Evolutionary conservation across 2,113 vertebrate species (phyloP).

Genomic region (Anas platyrhynchos): DNA sequence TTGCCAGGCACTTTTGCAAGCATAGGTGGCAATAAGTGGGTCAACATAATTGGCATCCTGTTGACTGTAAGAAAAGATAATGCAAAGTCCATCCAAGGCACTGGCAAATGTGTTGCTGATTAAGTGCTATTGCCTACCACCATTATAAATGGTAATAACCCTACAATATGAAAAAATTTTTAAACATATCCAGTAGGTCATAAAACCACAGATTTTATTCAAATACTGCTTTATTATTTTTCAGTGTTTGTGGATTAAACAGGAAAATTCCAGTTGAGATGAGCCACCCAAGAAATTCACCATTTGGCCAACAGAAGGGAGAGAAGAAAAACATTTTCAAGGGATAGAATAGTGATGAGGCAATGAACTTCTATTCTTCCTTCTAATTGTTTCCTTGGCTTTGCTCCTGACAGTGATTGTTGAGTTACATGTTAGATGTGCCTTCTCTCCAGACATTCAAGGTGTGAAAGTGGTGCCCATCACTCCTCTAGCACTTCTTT

Average conservation of each 20-base stretch:
- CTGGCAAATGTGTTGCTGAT: background rate
- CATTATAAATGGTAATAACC: background rate
- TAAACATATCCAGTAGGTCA: background rate
- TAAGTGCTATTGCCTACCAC: background rate
- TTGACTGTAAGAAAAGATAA: background rate
- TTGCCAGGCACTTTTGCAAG: background rate
- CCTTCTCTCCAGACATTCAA: background rate
- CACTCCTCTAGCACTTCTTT: background rate
- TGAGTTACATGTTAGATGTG: background rate
- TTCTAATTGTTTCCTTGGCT: background rate
- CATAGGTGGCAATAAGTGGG: background rate
- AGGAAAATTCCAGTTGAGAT: background rate
- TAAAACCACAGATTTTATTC: slow-evolving; percentile 3
- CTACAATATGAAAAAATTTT: background rate
- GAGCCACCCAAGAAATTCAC: background rate
- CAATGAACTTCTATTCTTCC: background rate
- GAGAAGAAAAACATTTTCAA: background rate
- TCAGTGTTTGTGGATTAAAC: background rate
- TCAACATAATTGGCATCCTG: background rate
- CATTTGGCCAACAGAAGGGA: background rate
- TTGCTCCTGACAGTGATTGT: background rate
- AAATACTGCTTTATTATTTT: background rate
- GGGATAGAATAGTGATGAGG: background rate
- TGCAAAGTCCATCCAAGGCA: background rate
- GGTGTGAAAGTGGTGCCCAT: background rate